phyloP scores from a whole-genome alignment of 2,113 vertebrate species.

The Acrocephalus kingi region DNA sequence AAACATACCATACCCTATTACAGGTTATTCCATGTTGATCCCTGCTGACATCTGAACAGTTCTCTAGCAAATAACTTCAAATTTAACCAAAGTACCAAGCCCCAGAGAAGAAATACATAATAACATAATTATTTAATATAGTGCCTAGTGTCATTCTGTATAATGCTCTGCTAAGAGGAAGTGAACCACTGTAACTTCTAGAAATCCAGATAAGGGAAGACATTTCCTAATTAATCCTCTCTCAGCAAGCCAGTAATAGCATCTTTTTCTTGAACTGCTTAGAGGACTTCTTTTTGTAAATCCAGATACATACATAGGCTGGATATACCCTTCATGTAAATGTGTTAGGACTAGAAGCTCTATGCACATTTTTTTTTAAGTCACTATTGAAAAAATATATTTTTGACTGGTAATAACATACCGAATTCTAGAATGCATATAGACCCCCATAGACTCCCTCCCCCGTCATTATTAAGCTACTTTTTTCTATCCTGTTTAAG shows the following conservation, averaged over 20 bases:
- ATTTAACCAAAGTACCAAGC: neutral
- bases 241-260: conserved; percentile 40
- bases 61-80: neutral
- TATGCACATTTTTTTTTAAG: neutral
- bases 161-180: neutral
- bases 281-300: neutral
- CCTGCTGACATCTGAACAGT: neutral
- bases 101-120: neutral
- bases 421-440: neutral
- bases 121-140: neutral
- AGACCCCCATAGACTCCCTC: neutral
- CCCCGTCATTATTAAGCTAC: neutral
- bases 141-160: neutral
- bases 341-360: neutral
- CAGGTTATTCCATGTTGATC: neutral
- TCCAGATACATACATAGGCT: neutral
- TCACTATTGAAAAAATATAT: neutral
- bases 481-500: neutral
- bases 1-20: neutral
- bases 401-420: neutral
- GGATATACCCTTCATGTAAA: neutral
- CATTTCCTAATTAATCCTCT: conserved; percentile 54
- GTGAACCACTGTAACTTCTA: conserved; percentile 69
- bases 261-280: conserved; percentile 38
- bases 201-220: conserved; percentile 54